phyloP scores from a whole-genome alignment of 30 jellyfish, hydroid and myxozoan genomes.

The Turritopsis dohrnii region DNA sequence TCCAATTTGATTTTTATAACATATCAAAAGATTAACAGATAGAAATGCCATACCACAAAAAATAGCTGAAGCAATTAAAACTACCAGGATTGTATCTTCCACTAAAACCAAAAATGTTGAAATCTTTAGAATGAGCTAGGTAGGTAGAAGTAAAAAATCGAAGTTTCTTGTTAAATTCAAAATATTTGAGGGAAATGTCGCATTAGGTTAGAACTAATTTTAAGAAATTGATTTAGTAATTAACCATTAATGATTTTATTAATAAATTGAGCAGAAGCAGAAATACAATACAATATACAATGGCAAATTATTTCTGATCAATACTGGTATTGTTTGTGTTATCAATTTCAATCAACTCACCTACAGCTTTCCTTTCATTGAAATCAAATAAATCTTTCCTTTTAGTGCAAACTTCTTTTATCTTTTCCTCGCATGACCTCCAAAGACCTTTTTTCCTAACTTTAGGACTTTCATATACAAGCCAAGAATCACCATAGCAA shows the following conservation, averaged over 20 bases:
- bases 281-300: too few relatives aligned
- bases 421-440: not conserved
- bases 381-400: slow-evolving; percentile 3
- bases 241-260: too few relatives aligned
- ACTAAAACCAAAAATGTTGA: not conserved
- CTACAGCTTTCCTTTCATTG: not conserved
- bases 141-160: too few relatives aligned
- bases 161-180: too few relatives aligned
- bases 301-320: too few relatives aligned
- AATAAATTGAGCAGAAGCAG: too few relatives aligned
- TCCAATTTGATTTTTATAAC: not conserved
- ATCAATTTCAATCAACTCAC: too few relatives aligned
- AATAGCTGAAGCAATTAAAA: not conserved
- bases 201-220: too few relatives aligned
- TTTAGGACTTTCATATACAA: not conserved
- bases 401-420: not conserved
- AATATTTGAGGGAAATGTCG: too few relatives aligned
- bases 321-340: too few relatives aligned
- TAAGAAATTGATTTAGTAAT: too few relatives aligned
- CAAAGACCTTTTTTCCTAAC: not conserved
- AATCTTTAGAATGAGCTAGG: too few relatives aligned
- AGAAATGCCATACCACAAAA: not conserved
- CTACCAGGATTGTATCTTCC: not conserved
- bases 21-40: not conserved
- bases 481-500: slow-evolving; percentile 10